Evolutionary conservation across 2,888 invertebrate genomes (phyloP).

Genomic region (Tryphoninae sp.): DNA sequence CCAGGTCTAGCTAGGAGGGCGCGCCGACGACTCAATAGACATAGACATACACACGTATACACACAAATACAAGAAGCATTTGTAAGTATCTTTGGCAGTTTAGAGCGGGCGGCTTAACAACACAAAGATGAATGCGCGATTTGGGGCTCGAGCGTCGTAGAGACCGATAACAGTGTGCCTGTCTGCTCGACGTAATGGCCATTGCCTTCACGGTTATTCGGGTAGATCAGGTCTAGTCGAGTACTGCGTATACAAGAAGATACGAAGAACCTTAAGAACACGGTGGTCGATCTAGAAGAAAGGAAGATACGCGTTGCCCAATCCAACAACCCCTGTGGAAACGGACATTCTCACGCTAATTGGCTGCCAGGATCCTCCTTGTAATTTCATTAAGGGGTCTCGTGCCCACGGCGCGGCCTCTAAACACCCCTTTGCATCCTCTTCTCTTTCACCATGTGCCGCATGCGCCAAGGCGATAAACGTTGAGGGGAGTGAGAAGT

Average conservation of each 20-base stretch:
- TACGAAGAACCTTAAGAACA: slow-evolving; percentile 19
- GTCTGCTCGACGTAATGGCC: slow-evolving; percentile 33
- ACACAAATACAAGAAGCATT: slow-evolving; percentile 24
- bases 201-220: slow-evolving; percentile 63
- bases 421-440: slow-evolving; percentile 36
- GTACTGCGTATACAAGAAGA: background rate
- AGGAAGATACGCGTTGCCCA: slow-evolving; percentile 39
- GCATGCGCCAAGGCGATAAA: slow-evolving; percentile 24
- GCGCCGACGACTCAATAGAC: slow-evolving; percentile 78
- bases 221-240: slow-evolving; percentile 66
- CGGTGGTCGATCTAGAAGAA: slow-evolving; percentile 17
- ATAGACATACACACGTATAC: slow-evolving; percentile 24
- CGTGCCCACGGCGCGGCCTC: slow-evolving; percentile 70
- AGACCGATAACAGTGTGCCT: slow-evolving; percentile 50
- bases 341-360: slow-evolving; percentile 79
- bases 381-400: slow-evolving; percentile 79
- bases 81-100: slow-evolving; percentile 50
- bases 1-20: slow-evolving; percentile 70
- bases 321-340: slow-evolving; percentile 68
- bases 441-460: slow-evolving; percentile 12
- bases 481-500: slow-evolving; percentile 26
- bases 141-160: slow-evolving; percentile 37
- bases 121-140: slow-evolving; percentile 67
- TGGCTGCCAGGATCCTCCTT: slow-evolving; percentile 77
- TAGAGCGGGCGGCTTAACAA: slow-evolving; percentile 51